phyloP scores from a whole-genome alignment of 2,113 vertebrate genomes.

The Platanista minor region DNA sequence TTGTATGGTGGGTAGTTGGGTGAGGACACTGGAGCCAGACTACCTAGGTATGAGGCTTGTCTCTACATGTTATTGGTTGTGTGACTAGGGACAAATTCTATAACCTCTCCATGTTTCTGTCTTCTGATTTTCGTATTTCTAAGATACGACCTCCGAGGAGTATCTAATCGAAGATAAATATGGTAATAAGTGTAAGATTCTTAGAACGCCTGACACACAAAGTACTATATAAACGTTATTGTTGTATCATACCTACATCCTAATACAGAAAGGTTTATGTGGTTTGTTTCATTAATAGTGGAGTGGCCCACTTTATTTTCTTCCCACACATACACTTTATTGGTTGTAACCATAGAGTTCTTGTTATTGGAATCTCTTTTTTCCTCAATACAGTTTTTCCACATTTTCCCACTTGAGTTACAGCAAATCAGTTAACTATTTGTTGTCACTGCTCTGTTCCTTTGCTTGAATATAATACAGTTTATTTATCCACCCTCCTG shows the following conservation, averaged over 20 bases:
- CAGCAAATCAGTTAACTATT: not conserved
- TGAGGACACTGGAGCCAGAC: not conserved
- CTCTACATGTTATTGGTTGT: not conserved
- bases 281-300: not conserved
- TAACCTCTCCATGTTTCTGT: not conserved
- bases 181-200: not conserved
- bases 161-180: not conserved
- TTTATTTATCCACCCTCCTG: not conserved
- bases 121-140: not conserved
- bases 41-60: not conserved
- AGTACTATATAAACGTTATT: not conserved
- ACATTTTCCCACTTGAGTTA: not conserved
- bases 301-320: not conserved
- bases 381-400: not conserved
- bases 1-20: not conserved
- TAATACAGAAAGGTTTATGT: not conserved
- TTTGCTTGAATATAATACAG: not conserved
- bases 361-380: not conserved
- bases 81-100: not conserved
- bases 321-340: not conserved
- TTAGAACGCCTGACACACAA: not conserved
- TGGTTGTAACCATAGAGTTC: not conserved
- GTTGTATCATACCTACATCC: accelerated
- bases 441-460: not conserved
- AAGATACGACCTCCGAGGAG: not conserved